phyloP scores from a whole-genome alignment of 2,888 invertebrate genomes.

The Drosophila falleni region DNA sequence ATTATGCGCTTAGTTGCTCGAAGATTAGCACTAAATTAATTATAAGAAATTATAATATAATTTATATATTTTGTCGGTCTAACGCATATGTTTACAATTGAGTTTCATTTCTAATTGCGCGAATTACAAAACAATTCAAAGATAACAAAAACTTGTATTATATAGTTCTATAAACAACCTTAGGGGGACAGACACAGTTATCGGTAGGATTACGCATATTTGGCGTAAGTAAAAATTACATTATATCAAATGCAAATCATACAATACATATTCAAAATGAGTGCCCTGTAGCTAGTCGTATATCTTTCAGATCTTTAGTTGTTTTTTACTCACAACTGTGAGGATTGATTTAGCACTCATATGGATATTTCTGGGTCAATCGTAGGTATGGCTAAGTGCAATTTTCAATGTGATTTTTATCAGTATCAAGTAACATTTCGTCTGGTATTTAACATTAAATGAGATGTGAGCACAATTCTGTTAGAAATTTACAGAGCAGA shows the following conservation, averaged over 20 bases:
- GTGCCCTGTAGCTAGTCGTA: constrained; percentile 52
- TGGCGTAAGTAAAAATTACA: constrained; percentile 67
- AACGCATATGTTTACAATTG: constrained; percentile 43
- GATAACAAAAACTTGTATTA: constrained; percentile 11
- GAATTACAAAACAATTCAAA: constrained; percentile 32
- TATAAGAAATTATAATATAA: constrained; percentile 46
- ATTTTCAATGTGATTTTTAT: constrained; percentile 12
- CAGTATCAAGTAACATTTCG: constrained; percentile 69
- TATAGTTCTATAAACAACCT: constrained; percentile 65
- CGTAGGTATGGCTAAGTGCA: constrained; percentile 23
- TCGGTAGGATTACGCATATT: constrained; percentile 72
- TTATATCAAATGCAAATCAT: constrained; percentile 70
- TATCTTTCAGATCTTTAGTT: constrained; percentile 43
- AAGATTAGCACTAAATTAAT: constrained; percentile 71
- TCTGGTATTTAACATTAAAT: constrained; percentile 62
- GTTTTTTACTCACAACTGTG: constrained; percentile 27
- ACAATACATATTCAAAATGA: constrained; percentile 44
- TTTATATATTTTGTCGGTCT: constrained; percentile 18
- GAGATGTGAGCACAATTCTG: constrained; percentile 69
- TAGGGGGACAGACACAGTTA: constrained; percentile 73
- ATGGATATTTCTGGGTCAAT: constrained; percentile 19
- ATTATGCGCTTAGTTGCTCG: constrained; percentile 76
- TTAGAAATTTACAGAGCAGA: constrained; percentile 66
- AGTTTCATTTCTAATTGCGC: constrained; percentile 50
- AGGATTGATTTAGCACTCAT: constrained; percentile 44